A percentile compares a stretch with the other conserved stretches of the same genome.
Evolutionary conservation across 2,113 vertebrate species (phyloP).

Genomic region (Cygnus atratus): DNA sequence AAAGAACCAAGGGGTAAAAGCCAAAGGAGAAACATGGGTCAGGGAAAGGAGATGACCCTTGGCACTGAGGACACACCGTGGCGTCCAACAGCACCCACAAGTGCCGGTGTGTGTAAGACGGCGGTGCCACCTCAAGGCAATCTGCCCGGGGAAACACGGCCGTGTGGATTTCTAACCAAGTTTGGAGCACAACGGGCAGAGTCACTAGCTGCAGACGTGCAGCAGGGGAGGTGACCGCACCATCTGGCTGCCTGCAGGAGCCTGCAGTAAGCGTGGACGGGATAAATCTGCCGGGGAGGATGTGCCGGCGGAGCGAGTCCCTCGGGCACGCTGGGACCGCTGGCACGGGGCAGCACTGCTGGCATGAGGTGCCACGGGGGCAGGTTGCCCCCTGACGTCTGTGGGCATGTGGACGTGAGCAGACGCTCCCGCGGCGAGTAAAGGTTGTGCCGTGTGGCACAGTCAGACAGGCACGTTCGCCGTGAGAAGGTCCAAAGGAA

Average conservation of each 20-base stretch:
- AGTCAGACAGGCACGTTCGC: background rate
- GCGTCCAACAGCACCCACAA: background rate
- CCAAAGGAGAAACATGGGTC: background rate
- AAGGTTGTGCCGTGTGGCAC: background rate
- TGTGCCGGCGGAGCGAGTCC: background rate
- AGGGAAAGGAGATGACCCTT: background rate
- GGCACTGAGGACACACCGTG: fast-evolving
- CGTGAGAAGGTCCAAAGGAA: background rate
- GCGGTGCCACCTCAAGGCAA: background rate
- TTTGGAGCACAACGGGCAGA: background rate
- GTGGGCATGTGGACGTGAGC: background rate
- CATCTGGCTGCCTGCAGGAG: background rate
- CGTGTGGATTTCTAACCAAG: background rate
- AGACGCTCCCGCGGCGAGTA: background rate
- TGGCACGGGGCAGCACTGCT: background rate
- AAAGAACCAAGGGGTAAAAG: background rate
- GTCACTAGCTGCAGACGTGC: background rate
- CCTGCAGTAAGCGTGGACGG: background rate
- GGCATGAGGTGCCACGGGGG: background rate
- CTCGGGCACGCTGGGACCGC: background rate
- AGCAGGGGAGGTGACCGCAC: background rate
- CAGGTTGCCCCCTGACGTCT: background rate
- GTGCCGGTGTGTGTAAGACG: background rate
- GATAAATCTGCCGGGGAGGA: background rate
- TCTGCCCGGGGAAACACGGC: background rate